These are phyloP conservation scores for Paragorgia papillata DNA, from an alignment of 92 coral and sea anemone genomes.

Conservation along the genomic window DNA sequence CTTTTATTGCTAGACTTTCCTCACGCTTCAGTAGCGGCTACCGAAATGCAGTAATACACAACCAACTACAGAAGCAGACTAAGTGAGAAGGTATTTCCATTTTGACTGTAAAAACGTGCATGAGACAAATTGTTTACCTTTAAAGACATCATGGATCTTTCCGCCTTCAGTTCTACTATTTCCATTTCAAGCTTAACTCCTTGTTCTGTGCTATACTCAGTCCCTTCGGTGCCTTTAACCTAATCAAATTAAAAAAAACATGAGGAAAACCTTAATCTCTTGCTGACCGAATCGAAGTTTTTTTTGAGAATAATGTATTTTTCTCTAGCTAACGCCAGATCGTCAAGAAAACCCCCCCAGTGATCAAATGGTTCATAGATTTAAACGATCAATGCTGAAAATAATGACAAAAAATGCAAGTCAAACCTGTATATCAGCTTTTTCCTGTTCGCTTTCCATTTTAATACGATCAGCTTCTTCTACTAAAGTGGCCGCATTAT, in stretches of 20 bases:
- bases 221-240: constrained; percentile 94
- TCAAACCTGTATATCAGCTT: constrained; percentile 91
- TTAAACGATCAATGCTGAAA: not conserved
- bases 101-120: no score
- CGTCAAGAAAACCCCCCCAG: no score
- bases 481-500: constrained; percentile 83
- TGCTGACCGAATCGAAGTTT: no score
- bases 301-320: no score
- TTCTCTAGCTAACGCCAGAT: no score
- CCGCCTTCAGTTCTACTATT: constrained; percentile 92
- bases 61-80: no score
- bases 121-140: constrained; percentile 58
- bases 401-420: not conserved
- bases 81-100: no score
- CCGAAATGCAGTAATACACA: no score
- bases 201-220: constrained; percentile 94
- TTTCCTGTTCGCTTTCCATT: constrained; percentile 97
- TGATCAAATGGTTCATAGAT: no score
- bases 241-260: constrained; percentile 29
- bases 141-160: constrained; percentile 94
- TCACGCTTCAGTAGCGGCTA: no score
- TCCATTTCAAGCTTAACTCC: constrained; percentile 98
- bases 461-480: constrained; percentile 93
- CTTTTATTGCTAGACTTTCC: no score
- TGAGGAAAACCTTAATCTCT: not conserved